phyloP scores from a whole-genome alignment of 2,888 invertebrate species.

The Selenia dentaria region DNA sequence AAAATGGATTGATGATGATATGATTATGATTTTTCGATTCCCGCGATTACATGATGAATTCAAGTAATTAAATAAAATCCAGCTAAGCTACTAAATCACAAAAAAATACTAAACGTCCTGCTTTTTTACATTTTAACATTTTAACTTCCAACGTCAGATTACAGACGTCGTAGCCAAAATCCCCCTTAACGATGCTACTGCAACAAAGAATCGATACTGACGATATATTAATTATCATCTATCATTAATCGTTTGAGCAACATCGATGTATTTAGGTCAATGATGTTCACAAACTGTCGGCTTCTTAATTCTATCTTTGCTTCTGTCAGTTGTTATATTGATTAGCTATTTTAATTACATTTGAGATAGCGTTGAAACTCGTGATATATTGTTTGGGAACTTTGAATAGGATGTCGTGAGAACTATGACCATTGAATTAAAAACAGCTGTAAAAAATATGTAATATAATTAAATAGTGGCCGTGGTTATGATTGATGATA shows the following conservation, averaged over 20 bases:
- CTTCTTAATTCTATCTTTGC: conserved; percentile 52
- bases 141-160: no score
- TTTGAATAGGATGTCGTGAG: conserved; percentile 20
- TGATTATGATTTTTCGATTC: no score
- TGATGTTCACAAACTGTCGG: conserved; percentile 54
- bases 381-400: conserved; percentile 35
- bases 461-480: background rate
- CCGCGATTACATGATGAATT: no score
- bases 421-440: conserved; percentile 4
- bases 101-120: no score
- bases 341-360: conserved; percentile 54
- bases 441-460: background rate
- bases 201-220: conserved; percentile 32
- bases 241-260: conserved; percentile 60
- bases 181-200: conserved; percentile 31
- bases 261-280: conserved; percentile 61
- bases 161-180: conserved; percentile 1
- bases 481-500: conserved; percentile 1
- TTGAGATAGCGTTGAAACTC: conserved; percentile 31
- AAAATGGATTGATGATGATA: no score
- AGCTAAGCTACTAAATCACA: no score
- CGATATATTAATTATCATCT: conserved; percentile 55
- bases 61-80: no score
- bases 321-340: conserved; percentile 46
- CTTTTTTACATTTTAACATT: no score